These are phyloP conservation scores for Dipus sagitta DNA, from an alignment of 2,797 vertebrate genomes.

Conservation along the genomic window DNA sequence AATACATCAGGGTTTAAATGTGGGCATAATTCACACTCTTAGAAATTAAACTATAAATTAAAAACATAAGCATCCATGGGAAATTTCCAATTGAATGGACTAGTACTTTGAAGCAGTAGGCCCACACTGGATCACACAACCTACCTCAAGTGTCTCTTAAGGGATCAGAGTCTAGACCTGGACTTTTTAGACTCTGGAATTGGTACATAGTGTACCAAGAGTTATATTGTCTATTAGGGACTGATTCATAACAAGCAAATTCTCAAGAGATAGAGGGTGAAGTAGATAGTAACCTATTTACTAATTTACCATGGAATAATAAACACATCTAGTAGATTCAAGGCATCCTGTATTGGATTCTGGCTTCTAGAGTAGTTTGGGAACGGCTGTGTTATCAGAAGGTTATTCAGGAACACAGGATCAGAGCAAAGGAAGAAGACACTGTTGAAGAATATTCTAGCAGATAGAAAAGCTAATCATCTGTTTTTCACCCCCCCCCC, in stretches of 20 bases:
- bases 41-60: not conserved
- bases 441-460: not conserved
- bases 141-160: not conserved
- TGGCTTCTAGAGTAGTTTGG: not conserved
- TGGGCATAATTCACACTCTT: slow-evolving; percentile 35
- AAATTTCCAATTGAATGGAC: not conserved
- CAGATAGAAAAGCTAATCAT: not conserved
- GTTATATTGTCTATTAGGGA: not conserved
- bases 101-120: slow-evolving; percentile 5
- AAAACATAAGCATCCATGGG: not conserved
- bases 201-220: not conserved
- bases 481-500: not conserved
- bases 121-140: not conserved
- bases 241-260: not conserved
- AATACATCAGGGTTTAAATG: not conserved
- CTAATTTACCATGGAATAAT: slow-evolving; percentile 8
- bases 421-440: not conserved
- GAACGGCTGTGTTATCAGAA: slow-evolving; percentile 8
- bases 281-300: not conserved
- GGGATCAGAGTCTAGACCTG: not conserved
- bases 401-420: not conserved
- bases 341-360: not conserved
- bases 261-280: not conserved
- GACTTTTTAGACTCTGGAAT: not conserved
- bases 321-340: not conserved